Conservation (phyloP, 1,140 invertebrate genomes). For the Chionoecetes opilio region DNA sequence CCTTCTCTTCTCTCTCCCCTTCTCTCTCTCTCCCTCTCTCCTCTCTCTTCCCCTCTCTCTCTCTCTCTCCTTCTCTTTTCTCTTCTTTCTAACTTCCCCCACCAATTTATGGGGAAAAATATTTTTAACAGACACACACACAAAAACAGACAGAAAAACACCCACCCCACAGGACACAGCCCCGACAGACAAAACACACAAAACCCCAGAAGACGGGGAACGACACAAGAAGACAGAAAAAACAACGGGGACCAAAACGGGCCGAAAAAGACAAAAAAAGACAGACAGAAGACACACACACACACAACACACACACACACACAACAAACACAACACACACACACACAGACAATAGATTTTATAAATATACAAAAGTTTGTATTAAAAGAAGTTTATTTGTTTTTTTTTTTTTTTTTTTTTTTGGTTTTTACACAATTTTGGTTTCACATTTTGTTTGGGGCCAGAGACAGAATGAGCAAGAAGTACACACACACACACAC, state of each 20-base stretch:
- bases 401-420: too few species aligned
- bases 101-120: not conserved
- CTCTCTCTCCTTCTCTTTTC: too few species aligned
- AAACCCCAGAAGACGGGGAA: too few species aligned
- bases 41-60: too few species aligned
- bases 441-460: not conserved
- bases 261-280: not conserved
- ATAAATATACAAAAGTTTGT: not conserved
- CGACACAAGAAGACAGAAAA: not conserved
- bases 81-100: too few species aligned
- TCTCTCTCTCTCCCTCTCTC: too few species aligned
- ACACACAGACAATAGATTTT: not conserved
- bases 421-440: not conserved
- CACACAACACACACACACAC: not conserved
- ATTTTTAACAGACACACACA: not conserved
- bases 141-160: not conserved
- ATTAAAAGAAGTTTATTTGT: not conserved
- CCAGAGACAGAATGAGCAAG: not conserved
- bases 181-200: too few species aligned
- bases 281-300: not conserved
- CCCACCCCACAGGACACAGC: too few species aligned
- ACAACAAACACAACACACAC: not conserved
- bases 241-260: not conserved
- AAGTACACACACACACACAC: not conserved
- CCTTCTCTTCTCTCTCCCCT: too few species aligned